Conservation (phyloP, 53 echinoderm and acorn worm genomes). For the Stichopus horrens region DNA sequence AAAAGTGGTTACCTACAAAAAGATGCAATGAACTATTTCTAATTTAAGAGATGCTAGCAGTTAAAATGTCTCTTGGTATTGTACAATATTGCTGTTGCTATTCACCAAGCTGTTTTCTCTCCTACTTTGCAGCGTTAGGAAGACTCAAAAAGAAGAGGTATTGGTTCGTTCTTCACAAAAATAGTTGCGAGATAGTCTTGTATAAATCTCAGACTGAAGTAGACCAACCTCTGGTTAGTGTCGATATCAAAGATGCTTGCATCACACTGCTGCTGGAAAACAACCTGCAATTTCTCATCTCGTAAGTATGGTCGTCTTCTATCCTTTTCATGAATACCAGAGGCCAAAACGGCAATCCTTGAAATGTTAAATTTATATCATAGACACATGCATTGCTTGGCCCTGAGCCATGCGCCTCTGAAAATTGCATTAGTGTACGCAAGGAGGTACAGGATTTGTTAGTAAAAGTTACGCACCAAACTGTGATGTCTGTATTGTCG, state of each 20-base stretch:
- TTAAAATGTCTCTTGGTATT: too few species aligned
- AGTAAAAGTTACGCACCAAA: neutral
- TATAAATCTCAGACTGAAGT: slow-evolving; percentile 80
- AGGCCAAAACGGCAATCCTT: too few species aligned
- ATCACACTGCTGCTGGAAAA: slow-evolving; percentile 90
- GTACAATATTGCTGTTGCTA: too few species aligned
- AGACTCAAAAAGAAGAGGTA: slow-evolving; percentile 91
- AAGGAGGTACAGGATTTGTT: neutral
- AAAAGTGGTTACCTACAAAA: too few species aligned
- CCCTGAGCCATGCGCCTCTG: neutral
- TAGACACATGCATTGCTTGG: neutral
- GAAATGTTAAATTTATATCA: neutral
- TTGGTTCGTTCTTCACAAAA: slow-evolving; percentile 86
- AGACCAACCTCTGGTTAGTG: slow-evolving; percentile 61
- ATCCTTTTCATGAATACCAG: neutral
- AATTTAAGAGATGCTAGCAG: too few species aligned
- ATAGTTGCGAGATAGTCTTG: slow-evolving; percentile 70
- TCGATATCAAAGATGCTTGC: slow-evolving; percentile 91
- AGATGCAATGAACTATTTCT: too few species aligned
- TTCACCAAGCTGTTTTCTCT: too few species aligned
- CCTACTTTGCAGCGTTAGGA: slow-evolving; percentile 70
- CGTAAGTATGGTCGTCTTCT: slow-evolving; percentile 61
- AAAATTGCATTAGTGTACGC: neutral
- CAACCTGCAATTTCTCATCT: slow-evolving; percentile 81
- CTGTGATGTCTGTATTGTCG: neutral